phyloP scores from a whole-genome alignment of 2,113 vertebrate genomes.

The Tychaedon coryphoeus region DNA sequence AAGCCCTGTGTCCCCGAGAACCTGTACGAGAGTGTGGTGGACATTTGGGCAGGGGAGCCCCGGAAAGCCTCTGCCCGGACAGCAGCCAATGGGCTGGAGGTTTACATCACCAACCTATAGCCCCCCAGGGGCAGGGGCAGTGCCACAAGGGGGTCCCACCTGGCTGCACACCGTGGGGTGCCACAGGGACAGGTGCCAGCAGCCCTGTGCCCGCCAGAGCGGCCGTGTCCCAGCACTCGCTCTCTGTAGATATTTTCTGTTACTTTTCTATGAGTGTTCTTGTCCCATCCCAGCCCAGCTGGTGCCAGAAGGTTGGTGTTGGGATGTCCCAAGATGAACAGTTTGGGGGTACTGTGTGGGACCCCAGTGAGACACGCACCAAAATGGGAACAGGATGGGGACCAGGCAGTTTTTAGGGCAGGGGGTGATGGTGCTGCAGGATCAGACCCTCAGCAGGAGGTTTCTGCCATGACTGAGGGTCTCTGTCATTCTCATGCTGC shows the following conservation, averaged over 20 bases:
- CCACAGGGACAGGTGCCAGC: not conserved
- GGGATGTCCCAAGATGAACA: not conserved
- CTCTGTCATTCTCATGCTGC: not conserved
- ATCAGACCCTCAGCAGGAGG: not conserved
- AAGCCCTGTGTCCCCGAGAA: conserved; percentile 7
- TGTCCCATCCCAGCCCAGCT: not conserved
- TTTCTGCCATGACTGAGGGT: not conserved
- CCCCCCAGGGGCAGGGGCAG: not conserved
- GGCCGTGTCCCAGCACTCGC: not conserved
- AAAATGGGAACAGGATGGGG: not conserved
- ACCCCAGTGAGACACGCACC: not conserved
- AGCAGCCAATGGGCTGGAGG: not conserved
- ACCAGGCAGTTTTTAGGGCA: fast-evolving
- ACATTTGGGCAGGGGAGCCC: not conserved
- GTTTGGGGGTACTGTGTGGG: not conserved
- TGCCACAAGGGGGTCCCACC: not conserved
- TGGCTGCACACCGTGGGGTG: fast-evolving
- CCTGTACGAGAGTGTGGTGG: conserved; percentile 69
- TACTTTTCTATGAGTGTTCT: not conserved
- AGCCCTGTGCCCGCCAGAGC: fast-evolving
- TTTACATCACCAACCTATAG: conserved; percentile 59
- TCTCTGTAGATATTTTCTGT: not conserved
- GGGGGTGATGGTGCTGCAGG: not conserved
- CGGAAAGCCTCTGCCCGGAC: not conserved
- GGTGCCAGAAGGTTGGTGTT: not conserved